Evolutionary conservation across 2,797 vertebrate species (phyloP).

Genomic region (Falco columbarius): DNA sequence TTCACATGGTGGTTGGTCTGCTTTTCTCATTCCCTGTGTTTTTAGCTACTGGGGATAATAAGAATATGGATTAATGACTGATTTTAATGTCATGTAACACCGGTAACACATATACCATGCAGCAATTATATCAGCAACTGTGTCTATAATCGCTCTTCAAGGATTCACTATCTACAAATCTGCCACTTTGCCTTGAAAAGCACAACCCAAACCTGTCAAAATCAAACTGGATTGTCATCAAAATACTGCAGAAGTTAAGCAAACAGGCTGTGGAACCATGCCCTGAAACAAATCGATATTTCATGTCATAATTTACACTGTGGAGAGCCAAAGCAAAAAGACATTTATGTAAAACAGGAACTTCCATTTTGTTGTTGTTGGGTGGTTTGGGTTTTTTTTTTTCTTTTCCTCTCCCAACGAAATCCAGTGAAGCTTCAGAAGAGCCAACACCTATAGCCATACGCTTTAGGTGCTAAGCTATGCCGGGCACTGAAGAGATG

Average conservation of each 20-base stretch:
- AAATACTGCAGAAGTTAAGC: not conserved
- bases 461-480: not conserved
- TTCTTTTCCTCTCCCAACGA: not conserved
- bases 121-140: conserved; percentile 31
- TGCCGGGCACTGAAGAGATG: not conserved
- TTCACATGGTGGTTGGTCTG: not conserved
- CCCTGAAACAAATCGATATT: conserved; percentile 24
- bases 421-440: not conserved
- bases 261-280: not conserved
- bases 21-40: not conserved
- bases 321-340: not conserved
- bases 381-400: not conserved
- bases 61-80: not conserved
- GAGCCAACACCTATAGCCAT: not conserved
- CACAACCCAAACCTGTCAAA: conserved; percentile 29
- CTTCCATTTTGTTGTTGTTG: not conserved
- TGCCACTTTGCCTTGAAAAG: conserved; percentile 32
- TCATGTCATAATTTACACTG: not conserved
- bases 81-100: conserved; percentile 23
- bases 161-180: conserved; percentile 27
- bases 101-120: not conserved
- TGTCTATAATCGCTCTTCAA: conserved; percentile 21
- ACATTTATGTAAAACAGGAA: not conserved
- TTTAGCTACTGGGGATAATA: conserved; percentile 17
- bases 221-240: conserved; percentile 44